phyloP scores from a whole-genome alignment of 53 echinoderm and acorn worm genomes.

The Patiria pectinifera region DNA sequence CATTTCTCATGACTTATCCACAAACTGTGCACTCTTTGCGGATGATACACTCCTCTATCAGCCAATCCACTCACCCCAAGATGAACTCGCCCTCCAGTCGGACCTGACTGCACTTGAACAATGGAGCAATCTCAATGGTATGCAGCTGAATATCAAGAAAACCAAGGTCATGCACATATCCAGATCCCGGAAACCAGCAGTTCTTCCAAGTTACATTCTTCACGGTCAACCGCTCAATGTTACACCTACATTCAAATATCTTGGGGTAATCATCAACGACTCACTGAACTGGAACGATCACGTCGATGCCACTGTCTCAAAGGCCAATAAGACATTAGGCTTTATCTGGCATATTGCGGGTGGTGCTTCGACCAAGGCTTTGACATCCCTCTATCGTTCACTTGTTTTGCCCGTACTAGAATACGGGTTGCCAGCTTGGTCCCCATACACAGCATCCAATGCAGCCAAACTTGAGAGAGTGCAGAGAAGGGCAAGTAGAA shows the following conservation, averaged over 20 bases:
- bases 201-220: too few species aligned
- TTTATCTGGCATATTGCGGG: constrained; percentile 12
- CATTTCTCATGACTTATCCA: neutral
- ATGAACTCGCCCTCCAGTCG: too few species aligned
- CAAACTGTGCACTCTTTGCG: constrained; percentile 19
- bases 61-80: neutral
- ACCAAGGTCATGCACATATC: constrained; percentile 48
- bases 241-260: neutral
- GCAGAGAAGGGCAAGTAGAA: too few species aligned
- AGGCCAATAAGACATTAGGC: constrained; percentile 13
- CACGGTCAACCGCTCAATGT: too few species aligned
- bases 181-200: constrained; percentile 21
- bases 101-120: too few species aligned
- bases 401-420: too few species aligned
- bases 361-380: too few species aligned
- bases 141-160: constrained; percentile 38
- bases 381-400: too few species aligned
- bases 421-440: too few species aligned
- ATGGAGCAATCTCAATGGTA: constrained; percentile 8
- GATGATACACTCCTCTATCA: constrained; percentile 55
- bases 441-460: too few species aligned
- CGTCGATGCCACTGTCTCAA: constrained; percentile 8
- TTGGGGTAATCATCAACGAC: constrained; percentile 14
- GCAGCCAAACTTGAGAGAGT: too few species aligned
- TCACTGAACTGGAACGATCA: constrained; percentile 1